Evolutionary conservation across 2,113 vertebrate species (phyloP), one percentile per base, ranked within the genome.

Genomic region (Eudyptes chrysolophus): DNA sequence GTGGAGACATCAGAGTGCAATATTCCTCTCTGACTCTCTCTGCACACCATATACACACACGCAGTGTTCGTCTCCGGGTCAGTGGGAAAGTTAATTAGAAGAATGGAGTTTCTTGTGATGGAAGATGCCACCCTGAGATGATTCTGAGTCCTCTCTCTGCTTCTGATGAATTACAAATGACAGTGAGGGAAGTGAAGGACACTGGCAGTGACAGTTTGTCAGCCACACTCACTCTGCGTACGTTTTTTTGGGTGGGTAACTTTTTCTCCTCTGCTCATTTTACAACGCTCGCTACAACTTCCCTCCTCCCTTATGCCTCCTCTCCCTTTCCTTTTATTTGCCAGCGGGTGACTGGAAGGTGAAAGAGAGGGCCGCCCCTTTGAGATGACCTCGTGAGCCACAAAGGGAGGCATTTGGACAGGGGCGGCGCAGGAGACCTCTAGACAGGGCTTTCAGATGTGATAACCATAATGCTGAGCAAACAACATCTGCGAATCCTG

Each of bases 11-110:
- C 86, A 76, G 92, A 94, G 96, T 85, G 89, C 95, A 96, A 93
- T 96, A 98, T 77, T 89, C 69, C 80, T 89, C 69, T 22, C 75
- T 26, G 36, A 11, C 61, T 97, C 65, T 68, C 77, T n/a, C 71
- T 1, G 14, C 16, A 16, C 75, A 60, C 71, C 58, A 5, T 19
- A 55, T 36, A 65, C 66, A 71, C 58, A 38, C 90, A 91, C 94
- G 84, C 55, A 98, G 94, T 96, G 98, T 98, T 99, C 97, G 91
- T 99, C 98, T 98, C 97, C 60, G 98, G 99, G 98, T 99, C 99
- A 99, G 94, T 98, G 98, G 96, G 97, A 98, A 98, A 99, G 99
- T 99, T 99, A 99, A 99, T 99, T 99, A 99, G 98, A 98, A 99
- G 96, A 98, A 97, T 5, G 84, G 93, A 94, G 96, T 97, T 96